These are phyloP conservation scores for Ptilorrhoa leucosticta DNA, from an alignment of 2,113 vertebrate species.

Conservation along the genomic window DNA sequence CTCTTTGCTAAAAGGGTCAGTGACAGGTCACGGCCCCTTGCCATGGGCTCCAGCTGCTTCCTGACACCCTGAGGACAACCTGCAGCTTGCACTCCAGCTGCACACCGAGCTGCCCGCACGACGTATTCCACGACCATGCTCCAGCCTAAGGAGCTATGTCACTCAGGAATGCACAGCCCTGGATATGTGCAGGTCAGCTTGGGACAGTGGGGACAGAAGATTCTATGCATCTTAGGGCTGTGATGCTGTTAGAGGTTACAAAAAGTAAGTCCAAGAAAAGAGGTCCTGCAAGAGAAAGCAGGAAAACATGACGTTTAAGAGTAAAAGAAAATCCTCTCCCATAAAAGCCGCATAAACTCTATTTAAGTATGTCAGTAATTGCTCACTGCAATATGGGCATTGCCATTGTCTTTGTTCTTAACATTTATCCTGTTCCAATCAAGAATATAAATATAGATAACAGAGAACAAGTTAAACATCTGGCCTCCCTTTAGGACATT, in stretches of 20 bases:
- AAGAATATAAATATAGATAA: not conserved
- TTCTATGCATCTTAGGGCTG: not conserved
- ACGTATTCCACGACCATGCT: fast-evolving
- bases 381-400: not conserved
- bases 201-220: not conserved
- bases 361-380: not conserved
- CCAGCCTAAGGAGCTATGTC: not conserved
- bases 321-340: not conserved
- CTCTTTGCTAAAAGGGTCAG: not conserved
- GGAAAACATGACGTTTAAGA: not conserved
- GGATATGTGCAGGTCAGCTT: not conserved
- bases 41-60: not conserved
- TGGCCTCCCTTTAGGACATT: not conserved
- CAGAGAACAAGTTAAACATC: not conserved
- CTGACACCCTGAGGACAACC: not conserved
- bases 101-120: fast-evolving
- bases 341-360: not conserved
- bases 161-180: not conserved
- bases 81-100: not conserved
- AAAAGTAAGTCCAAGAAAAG: not conserved
- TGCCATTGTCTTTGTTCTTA: not conserved
- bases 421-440: not conserved
- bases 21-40: not conserved
- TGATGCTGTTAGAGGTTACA: not conserved
- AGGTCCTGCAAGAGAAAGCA: not conserved